phyloP scores from a whole-genome alignment of 2,888 invertebrate genomes.

The Dromius quadrimaculatus region DNA sequence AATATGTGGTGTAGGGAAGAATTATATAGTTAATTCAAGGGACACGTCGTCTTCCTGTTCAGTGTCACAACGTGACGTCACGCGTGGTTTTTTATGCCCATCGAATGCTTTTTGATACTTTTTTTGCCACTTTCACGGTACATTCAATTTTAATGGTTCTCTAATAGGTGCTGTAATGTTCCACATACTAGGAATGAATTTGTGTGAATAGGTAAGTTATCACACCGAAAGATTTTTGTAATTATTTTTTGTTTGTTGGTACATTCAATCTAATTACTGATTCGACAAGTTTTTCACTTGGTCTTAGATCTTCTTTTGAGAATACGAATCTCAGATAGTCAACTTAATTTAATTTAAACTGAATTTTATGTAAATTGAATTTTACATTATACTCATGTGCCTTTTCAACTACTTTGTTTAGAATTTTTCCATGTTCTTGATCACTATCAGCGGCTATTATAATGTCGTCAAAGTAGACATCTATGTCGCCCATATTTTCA shows the following conservation, averaged over 20 bases:
- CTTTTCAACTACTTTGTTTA: conserved; percentile 21
- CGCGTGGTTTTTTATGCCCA: not conserved
- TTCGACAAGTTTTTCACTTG: not conserved
- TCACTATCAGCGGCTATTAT: conserved; percentile 50
- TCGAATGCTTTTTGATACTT: not conserved
- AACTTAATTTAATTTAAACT: conserved; percentile 13
- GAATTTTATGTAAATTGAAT: conserved; percentile 31
- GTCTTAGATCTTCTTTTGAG: not conserved
- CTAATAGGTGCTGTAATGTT: conserved; percentile 32
- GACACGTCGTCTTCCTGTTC: too few relatives aligned
- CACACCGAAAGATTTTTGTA: conserved; percentile 21
- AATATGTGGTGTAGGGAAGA: too few relatives aligned
- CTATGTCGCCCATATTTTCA: conserved; percentile 52
- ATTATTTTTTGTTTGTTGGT: conserved; percentile 10
- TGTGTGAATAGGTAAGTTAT: conserved; percentile 30
- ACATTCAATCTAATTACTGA: not conserved
- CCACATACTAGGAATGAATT: conserved; percentile 25
- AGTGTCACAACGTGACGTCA: too few relatives aligned
- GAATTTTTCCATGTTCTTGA: conserved; percentile 30
- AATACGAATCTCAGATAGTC: not conserved
- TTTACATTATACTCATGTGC: conserved; percentile 35
- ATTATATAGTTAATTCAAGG: too few relatives aligned
- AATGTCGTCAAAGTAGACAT: conserved; percentile 56
- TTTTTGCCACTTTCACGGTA: conserved; percentile 9
- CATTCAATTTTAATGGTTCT: conserved; percentile 8